Conservation (phyloP, 2,888 invertebrate genomes). For the Synanthedon andrenaeformis region DNA sequence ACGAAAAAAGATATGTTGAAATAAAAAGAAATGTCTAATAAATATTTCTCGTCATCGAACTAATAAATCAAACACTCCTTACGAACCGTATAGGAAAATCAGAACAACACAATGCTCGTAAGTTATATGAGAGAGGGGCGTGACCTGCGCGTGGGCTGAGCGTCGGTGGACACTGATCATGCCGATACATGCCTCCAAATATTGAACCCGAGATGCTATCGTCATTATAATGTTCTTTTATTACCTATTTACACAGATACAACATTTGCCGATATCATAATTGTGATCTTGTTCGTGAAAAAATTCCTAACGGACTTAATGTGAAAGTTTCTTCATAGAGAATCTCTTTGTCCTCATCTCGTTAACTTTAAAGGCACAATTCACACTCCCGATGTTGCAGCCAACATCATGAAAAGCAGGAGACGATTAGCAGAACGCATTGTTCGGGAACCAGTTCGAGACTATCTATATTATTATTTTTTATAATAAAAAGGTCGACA, state of each 20-base stretch:
- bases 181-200: slow-evolving; percentile 37
- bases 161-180: slow-evolving; percentile 63
- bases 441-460: too few species aligned
- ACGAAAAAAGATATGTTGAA: too few species aligned
- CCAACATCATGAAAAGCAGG: too few species aligned
- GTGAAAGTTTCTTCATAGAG: slow-evolving; percentile 1
- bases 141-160: slow-evolving; percentile 51
- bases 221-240: slow-evolving; percentile 63
- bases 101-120: slow-evolving; percentile 26
- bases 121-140: slow-evolving; percentile 45
- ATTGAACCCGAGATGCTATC: slow-evolving; percentile 56
- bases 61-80: background rate
- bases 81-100: background rate
- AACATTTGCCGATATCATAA: slow-evolving; percentile 10
- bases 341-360: too few species aligned
- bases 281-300: slow-evolving; percentile 14
- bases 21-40: too few species aligned
- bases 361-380: too few species aligned
- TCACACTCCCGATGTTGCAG: too few species aligned
- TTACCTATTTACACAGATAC: slow-evolving; percentile 60
- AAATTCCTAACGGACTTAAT: slow-evolving; percentile 4
- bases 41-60: background rate
- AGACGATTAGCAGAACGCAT: too few species aligned
- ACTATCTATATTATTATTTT: too few species aligned
- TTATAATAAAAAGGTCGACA: too few species aligned